A percentile compares a stretch with the other conserved stretches of the same genome.
These are phyloP conservation scores for Pseudopleuronectes americanus DNA, from an alignment of 2,797 vertebrate species.

Conservation along the genomic window DNA sequence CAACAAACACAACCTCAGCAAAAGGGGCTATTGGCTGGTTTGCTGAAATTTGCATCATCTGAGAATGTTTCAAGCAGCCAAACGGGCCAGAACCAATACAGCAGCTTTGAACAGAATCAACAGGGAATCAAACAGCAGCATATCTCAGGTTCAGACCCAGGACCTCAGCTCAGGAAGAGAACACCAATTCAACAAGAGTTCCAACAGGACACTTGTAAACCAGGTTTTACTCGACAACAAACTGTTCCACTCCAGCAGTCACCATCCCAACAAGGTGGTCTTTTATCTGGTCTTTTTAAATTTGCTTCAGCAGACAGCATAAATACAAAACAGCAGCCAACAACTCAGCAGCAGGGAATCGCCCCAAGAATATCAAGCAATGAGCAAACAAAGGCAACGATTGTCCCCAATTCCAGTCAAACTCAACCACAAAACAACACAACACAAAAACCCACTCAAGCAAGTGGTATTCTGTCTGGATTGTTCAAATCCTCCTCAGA, in stretches of 20 bases:
- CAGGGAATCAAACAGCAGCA: slow-evolving; percentile 39
- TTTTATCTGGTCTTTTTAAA: slow-evolving; percentile 82
- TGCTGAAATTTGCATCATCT: slow-evolving; percentile 74
- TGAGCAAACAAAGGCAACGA: slow-evolving; percentile 44
- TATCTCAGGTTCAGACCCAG: slow-evolving; percentile 44
- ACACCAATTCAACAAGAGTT: slow-evolving; percentile 46
- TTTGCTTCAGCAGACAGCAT: slow-evolving; percentile 85
- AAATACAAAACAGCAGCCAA: slow-evolving; percentile 50
- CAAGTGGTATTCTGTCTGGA: slow-evolving; percentile 80
- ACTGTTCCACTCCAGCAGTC: slow-evolving; percentile 70
- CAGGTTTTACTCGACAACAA: slow-evolving; percentile 65
- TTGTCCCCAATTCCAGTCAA: slow-evolving; percentile 37
- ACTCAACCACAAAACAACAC: slow-evolving; percentile 49
- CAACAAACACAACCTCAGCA: slow-evolving; percentile 63
- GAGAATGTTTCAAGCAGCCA: slow-evolving; percentile 69
- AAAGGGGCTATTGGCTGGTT: slow-evolving; percentile 73
- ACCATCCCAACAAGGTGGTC: slow-evolving; percentile 67
- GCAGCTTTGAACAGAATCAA: slow-evolving; percentile 36
- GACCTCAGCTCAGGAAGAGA: slow-evolving; percentile 34
- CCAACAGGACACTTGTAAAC: slow-evolving; percentile 56
- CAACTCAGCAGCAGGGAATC: slow-evolving; percentile 51
- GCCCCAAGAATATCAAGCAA: slow-evolving; percentile 55
- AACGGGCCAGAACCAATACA: slow-evolving; percentile 51
- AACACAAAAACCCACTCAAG: slow-evolving; percentile 55
- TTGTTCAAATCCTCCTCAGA: slow-evolving; percentile 80